Conservation (phyloP, 2,113 vertebrate species). For the Euleptes europaea region DNA sequence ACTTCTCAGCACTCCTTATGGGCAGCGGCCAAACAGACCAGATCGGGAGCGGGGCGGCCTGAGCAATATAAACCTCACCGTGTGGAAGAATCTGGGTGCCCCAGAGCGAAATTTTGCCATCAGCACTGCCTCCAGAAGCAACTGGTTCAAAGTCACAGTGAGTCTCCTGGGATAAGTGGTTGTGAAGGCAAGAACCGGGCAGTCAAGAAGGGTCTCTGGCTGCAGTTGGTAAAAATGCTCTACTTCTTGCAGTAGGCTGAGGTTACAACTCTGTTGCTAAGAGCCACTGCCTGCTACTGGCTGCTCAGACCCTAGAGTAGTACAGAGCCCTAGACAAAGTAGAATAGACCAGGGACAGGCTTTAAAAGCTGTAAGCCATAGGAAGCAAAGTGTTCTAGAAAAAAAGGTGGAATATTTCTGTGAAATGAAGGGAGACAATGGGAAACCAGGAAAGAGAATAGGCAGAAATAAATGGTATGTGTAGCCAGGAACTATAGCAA, state of each 20-base stretch:
- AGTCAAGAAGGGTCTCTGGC: background rate
- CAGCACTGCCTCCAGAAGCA: constrained; percentile 42
- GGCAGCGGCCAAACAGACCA: constrained; percentile 63
- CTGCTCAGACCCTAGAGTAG: background rate
- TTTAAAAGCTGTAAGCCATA: background rate
- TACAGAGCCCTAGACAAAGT: background rate
- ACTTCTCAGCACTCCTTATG: constrained; percentile 79
- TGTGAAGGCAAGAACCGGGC: fast-evolving
- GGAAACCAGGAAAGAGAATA: no score
- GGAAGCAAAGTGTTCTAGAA: background rate
- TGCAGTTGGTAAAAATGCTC: background rate
- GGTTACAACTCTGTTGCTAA: background rate
- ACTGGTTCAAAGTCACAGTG: constrained; percentile 88
- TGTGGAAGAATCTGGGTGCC: constrained; percentile 44
- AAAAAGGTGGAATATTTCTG: background rate
- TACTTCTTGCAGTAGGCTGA: background rate
- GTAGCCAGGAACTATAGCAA: no score
- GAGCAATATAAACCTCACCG: constrained; percentile 50
- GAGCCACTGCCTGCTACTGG: background rate
- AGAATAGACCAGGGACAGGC: background rate
- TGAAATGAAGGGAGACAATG: background rate
- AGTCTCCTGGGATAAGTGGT: constrained; percentile 32
- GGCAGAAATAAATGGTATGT: no score
- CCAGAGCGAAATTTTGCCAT: constrained; percentile 44
- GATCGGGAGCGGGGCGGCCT: constrained; percentile 71